A percentile compares a stretch with the other conserved stretches of the same genome.
These are phyloP conservation scores for Pangasius macronema DNA, from an alignment of 2,797 vertebrate species.

Conservation along the genomic window DNA sequence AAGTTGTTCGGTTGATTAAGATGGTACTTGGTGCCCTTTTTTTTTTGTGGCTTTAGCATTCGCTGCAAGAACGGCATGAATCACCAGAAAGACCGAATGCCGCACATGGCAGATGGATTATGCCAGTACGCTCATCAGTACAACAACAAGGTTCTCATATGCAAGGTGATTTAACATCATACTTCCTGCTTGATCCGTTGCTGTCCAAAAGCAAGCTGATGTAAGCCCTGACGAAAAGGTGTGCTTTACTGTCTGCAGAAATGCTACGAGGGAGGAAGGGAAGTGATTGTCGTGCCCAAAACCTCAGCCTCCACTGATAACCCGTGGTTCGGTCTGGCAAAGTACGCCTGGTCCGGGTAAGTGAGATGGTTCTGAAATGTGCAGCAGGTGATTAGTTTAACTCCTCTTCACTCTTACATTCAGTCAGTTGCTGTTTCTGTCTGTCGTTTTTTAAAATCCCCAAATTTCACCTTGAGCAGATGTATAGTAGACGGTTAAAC, in stretches of 20 bases:
- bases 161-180: constrained; percentile 70
- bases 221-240: not conserved
- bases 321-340: constrained; percentile 81
- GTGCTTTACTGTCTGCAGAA: constrained; percentile 59
- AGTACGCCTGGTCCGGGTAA: constrained; percentile 84
- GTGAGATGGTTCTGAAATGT: constrained; percentile 36
- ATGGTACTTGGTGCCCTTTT: not conserved
- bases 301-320: constrained; percentile 80
- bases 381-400: not conserved
- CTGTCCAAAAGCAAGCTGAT: not conserved
- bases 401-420: not conserved
- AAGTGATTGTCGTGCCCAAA: constrained; percentile 81
- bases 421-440: not conserved
- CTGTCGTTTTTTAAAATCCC: no score
- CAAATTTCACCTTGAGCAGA: not conserved
- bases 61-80: constrained; percentile 85
- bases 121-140: constrained; percentile 81
- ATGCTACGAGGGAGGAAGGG: constrained; percentile 81
- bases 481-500: no score
- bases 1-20: not conserved
- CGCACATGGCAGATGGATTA: constrained; percentile 75
- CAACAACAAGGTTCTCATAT: constrained; percentile 85
- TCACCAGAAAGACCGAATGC: constrained; percentile 75
- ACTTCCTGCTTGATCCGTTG: not conserved
- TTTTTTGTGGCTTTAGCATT: constrained; percentile 61